phyloP scores from a whole-genome alignment of 2,797 vertebrate species.

The Smutsia gigantea region DNA sequence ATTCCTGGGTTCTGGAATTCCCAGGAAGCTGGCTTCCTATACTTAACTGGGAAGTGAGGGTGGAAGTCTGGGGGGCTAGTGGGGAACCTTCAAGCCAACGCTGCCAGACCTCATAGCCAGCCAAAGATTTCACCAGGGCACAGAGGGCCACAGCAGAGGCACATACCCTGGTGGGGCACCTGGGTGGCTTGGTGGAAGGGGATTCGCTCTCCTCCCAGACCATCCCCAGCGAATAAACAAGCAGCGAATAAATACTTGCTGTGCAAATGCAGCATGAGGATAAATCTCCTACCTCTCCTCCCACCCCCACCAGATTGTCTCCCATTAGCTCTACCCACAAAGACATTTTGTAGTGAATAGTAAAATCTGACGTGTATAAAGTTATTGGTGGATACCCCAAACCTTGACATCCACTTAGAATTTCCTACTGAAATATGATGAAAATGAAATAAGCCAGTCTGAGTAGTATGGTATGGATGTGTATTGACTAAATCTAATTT shows the following conservation, averaged over 20 bases:
- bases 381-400: slow-evolving; percentile 3
- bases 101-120: neutral
- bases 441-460: neutral
- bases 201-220: neutral
- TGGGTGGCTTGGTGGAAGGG: neutral
- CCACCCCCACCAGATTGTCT: neutral
- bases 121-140: neutral
- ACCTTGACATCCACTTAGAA: slow-evolving; percentile 45
- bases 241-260: neutral
- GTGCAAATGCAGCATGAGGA: neutral
- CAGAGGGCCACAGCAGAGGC: neutral
- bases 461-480: neutral
- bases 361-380: neutral
- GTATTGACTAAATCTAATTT: slow-evolving; percentile 52
- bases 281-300: neutral
- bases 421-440: neutral
- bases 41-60: neutral
- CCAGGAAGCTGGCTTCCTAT: neutral
- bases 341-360: neutral
- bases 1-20: neutral
- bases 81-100: neutral
- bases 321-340: neutral
- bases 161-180: too few relatives aligned
- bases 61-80: neutral
- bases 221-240: neutral